These are phyloP conservation scores for Panurus biarmicus DNA, from an alignment of 2,113 vertebrate species.

Conservation along the genomic window DNA sequence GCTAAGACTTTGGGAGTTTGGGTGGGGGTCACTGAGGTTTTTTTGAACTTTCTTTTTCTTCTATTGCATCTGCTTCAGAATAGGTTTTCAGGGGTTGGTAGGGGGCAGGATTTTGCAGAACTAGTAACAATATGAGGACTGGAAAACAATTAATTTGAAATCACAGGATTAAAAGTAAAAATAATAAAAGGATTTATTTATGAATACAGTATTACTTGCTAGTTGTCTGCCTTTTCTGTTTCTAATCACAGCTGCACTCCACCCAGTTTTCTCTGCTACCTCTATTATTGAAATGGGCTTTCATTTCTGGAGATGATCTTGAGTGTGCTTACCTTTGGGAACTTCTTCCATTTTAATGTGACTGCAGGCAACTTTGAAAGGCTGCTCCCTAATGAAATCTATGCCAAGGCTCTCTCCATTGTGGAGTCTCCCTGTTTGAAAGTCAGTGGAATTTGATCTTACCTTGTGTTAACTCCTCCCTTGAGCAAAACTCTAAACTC, in stretches of 20 bases:
- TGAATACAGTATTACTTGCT: neutral
- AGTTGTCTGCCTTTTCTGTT: neutral
- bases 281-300: neutral
- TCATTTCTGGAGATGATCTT: neutral
- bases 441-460: too few relatives aligned
- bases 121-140: neutral
- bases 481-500: too few relatives aligned
- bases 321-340: neutral
- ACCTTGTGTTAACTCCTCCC: too few relatives aligned
- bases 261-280: neutral
- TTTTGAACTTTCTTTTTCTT: neutral
- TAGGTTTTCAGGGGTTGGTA: neutral
- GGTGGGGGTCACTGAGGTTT: accelerated
- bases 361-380: neutral
- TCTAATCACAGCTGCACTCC: neutral
- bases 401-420: neutral
- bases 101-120: neutral
- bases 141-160: neutral
- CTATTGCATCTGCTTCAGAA: neutral
- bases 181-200: neutral
- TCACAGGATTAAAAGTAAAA: neutral
- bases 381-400: neutral
- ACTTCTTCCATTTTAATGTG: neutral
- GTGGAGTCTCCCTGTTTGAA: too few relatives aligned
- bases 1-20: neutral